Evolutionary conservation across 2,888 invertebrate genomes (phyloP), one percentile per base, ranked within the genome.

Genomic region (Cryptops parisi): DNA sequence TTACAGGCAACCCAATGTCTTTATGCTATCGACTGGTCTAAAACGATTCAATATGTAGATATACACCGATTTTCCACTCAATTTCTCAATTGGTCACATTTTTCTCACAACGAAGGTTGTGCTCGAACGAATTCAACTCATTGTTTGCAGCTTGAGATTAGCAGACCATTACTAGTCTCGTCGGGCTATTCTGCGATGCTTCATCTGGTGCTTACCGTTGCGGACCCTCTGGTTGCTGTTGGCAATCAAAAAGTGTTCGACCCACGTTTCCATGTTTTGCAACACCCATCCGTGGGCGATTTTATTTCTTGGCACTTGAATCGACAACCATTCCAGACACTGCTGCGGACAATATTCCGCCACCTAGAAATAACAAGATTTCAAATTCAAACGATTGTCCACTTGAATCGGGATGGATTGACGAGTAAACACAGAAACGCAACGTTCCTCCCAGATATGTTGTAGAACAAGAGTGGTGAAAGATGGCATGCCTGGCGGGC

Each of bases 281-380:
- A 93, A 73, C 15, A 90, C 88, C 86, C 89, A 91, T 46, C 84
- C 79, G 69, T 90, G 90, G 0, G 88, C 89, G 47, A 87, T 77
- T 67, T 90, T 85, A 71, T 90, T 93, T 56, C 90, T 78, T 0
- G 89, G 71, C 48, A 82, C 72, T 59, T 72, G 70, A 26, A 64
- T 61, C 12, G 69, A 65, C 54, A 93, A 74, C 93, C 93, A 93
- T 68, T 93, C 93, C 3, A 93, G 74, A 47, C 90, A 88, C 6
- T 87, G 85, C 67, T 89, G 88, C 2, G 91, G 90, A 60, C 89
- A 89, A 61, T 83, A 84, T 66, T 91, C 87, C 0, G 88, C 87
- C 44, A 69, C 61, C 68, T 69, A 60, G 21, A 53, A 40, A 19
- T 38, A 49, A 40, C 39, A 3, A 15, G 19, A 23, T 24, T 23